Percentiles rank a stretch among this genome's conserved stretches.
These are phyloP conservation scores for Onychomys leucogaster DNA, from an alignment of 2,797 vertebrate genomes.

Conservation along the genomic window DNA sequence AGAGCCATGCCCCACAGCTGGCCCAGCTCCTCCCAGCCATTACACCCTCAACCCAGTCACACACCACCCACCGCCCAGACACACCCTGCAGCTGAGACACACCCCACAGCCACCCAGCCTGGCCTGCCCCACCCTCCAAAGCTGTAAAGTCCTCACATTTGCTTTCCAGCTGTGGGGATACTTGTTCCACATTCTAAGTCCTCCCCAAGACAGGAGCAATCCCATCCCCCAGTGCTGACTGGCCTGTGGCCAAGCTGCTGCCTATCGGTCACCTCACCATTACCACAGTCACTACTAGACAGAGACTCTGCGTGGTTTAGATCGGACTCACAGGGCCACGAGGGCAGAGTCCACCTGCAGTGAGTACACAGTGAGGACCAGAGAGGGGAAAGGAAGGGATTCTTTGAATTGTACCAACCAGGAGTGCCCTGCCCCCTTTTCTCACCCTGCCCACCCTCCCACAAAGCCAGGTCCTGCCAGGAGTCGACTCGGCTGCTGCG, in stretches of 20 bases:
- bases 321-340: neutral
- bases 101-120: neutral
- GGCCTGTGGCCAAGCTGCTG: conserved; percentile 23
- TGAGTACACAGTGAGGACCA: neutral
- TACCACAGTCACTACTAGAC: neutral
- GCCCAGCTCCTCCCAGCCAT: conserved; percentile 6
- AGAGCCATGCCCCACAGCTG: conserved; percentile 57
- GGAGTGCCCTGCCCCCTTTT: neutral
- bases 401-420: neutral
- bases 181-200: conserved; percentile 36
- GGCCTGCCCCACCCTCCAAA: conserved; percentile 51
- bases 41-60: conserved; percentile 59
- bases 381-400: neutral
- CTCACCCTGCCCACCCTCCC: neutral
- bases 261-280: conserved; percentile 15
- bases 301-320: neutral
- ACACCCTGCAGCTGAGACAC: conserved; percentile 51
- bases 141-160: conserved; percentile 69
- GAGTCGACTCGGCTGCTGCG: neutral
- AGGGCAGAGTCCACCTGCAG: neutral
- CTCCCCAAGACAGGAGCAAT: conserved; percentile 68
- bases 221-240: conserved; percentile 4
- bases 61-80: conserved; percentile 55
- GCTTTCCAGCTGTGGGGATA: conserved; percentile 73
- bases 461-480: neutral